Evolutionary conservation across 2,888 invertebrate genomes (phyloP).

Genomic region (Cactoblastis cactorum): DNA sequence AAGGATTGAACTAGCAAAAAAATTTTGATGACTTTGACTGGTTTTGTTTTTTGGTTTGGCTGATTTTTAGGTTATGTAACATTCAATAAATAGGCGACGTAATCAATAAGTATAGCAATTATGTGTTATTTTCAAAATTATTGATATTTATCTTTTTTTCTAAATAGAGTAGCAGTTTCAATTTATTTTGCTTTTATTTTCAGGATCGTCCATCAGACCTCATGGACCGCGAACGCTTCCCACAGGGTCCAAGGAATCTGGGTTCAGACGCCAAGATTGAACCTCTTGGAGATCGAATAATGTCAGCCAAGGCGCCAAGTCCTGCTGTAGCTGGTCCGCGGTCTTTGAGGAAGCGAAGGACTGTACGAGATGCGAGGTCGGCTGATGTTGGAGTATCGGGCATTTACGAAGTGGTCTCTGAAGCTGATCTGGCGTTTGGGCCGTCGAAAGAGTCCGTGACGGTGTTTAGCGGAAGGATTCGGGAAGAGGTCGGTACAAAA

Average conservation of each 20-base stretch:
- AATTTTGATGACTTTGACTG: no score
- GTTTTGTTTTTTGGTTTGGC: no score
- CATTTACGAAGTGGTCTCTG: slow-evolving; percentile 93
- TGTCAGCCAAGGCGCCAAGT: slow-evolving; percentile 73
- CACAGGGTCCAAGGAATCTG: slow-evolving; percentile 87
- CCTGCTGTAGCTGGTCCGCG: slow-evolving; percentile 77
- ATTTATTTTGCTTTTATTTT: slow-evolving; percentile 21
- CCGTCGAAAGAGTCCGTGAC: slow-evolving; percentile 92
- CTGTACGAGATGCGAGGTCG: slow-evolving; percentile 86
- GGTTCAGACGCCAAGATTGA: slow-evolving; percentile 63
- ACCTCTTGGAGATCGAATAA: slow-evolving; percentile 55
- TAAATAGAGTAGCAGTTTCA: background rate
- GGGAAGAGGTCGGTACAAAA: slow-evolving; percentile 81
- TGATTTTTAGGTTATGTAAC: no score
- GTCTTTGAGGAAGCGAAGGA: slow-evolving; percentile 79
- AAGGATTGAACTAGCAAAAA: no score
- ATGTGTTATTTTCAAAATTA: no score
- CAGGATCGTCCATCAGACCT: slow-evolving; percentile 76
- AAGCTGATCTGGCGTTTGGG: slow-evolving; percentile 93
- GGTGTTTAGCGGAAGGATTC: slow-evolving; percentile 91
- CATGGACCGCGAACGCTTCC: slow-evolving; percentile 83
- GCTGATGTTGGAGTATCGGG: slow-evolving; percentile 94
- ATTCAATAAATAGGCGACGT: no score
- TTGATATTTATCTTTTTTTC: no score
- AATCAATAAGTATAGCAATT: no score